phyloP scores from a whole-genome alignment of 2,888 invertebrate species.

The Amiota mariae region DNA sequence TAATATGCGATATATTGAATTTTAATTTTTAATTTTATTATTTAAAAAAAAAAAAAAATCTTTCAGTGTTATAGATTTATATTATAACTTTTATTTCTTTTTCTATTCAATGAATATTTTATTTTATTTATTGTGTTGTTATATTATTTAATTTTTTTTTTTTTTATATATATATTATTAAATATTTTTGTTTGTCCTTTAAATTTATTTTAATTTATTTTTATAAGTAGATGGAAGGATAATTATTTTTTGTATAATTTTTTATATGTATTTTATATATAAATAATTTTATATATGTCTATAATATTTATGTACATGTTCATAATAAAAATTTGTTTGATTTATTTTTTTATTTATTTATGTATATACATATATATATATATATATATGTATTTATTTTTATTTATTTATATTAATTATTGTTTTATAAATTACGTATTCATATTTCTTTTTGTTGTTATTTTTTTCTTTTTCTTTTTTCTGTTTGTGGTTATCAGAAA shows the following conservation, averaged over 20 bases:
- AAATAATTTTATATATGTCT: too few relatives aligned
- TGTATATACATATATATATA: conserved; percentile 22
- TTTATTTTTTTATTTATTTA: conserved; percentile 17
- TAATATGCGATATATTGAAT: too few relatives aligned
- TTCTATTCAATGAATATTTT: too few relatives aligned
- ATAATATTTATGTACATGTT: conserved; percentile 26
- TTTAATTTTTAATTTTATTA: too few relatives aligned
- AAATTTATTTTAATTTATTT: not conserved
- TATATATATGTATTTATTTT: conserved; percentile 22
- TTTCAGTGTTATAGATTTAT: not conserved
- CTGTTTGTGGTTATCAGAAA: not conserved
- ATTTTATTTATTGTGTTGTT: not conserved
- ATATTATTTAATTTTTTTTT: not conserved
- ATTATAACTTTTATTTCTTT: not conserved
- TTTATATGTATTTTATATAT: conserved; percentile 31
- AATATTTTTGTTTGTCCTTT: not conserved
- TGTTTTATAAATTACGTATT: not conserved
- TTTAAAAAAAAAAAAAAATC: too few relatives aligned
- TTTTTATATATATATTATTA: not conserved
- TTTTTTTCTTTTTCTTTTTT: not conserved
- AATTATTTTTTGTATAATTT: not conserved
- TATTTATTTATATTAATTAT: conserved; percentile 12
- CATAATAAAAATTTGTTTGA: conserved; percentile 5
- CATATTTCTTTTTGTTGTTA: conserved; percentile 10
- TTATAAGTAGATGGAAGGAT: conserved; percentile 22